Evolutionary conservation across 53 echinoderm and acorn worm species (phyloP).

Genomic region (Antedon mediterranea): DNA sequence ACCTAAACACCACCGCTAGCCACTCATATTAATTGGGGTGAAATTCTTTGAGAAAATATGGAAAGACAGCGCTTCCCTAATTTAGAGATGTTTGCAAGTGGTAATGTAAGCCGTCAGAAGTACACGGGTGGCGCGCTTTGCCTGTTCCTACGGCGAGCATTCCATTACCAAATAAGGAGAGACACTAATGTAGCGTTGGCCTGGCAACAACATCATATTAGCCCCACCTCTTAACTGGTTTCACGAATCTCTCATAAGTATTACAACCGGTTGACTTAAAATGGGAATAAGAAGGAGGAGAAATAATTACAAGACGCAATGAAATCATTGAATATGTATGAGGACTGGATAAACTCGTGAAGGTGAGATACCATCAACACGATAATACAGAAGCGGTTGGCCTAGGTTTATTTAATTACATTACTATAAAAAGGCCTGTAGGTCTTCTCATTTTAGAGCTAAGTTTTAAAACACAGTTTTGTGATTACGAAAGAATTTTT

Average conservation of each 20-base stretch:
- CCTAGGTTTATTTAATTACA: too few relatives aligned
- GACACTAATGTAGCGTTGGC: neutral
- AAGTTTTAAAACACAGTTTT: too few relatives aligned
- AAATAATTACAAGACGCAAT: too few relatives aligned
- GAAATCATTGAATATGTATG: too few relatives aligned
- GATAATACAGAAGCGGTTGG: too few relatives aligned
- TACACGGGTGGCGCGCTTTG: neutral
- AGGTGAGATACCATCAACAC: too few relatives aligned
- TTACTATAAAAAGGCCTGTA: too few relatives aligned
- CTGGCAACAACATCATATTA: neutral
- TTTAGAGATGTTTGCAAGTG: neutral
- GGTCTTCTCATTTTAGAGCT: too few relatives aligned
- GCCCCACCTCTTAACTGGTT: neutral
- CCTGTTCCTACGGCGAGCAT: neutral
- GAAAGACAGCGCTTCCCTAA: neutral
- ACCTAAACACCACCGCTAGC: neutral
- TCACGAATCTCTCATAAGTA: neutral
- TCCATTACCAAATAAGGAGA: neutral
- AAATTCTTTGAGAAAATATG: neutral
- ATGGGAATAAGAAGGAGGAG: neutral
- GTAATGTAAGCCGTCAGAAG: neutral
- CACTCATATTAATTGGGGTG: conserved; percentile 1
- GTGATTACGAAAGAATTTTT: too few relatives aligned
- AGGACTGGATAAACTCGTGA: too few relatives aligned
- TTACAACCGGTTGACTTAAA: neutral